Conservation (phyloP, 2,113 vertebrate species). For the Girardinichthys multiradiatus region DNA sequence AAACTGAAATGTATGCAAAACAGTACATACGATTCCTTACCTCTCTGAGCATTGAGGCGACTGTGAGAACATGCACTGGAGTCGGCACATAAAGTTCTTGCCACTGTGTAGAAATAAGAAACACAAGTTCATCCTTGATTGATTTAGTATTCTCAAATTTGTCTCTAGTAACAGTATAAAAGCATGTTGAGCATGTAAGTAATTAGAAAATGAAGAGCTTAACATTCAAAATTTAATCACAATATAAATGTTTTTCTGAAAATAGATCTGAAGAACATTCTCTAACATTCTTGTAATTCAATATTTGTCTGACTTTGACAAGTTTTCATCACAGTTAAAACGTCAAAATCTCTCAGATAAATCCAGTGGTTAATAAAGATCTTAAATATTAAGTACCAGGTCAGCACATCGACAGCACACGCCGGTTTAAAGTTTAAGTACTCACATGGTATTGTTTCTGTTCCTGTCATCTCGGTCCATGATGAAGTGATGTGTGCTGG, state of each 20-base stretch:
- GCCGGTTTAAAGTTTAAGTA: slow-evolving; percentile 16
- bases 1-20: slow-evolving; percentile 72
- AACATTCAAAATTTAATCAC: slow-evolving; percentile 2
- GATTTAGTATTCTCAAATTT: slow-evolving; percentile 67
- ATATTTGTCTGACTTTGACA: neutral
- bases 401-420: neutral
- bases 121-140: slow-evolving; percentile 45
- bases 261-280: too few species aligned
- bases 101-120: slow-evolving; percentile 73
- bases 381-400: neutral
- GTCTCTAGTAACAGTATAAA: slow-evolving; percentile 57
- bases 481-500: slow-evolving; percentile 74
- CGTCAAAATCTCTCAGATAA: neutral
- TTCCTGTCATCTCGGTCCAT: slow-evolving; percentile 82
- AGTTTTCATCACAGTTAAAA: neutral
- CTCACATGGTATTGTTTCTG: slow-evolving; percentile 82
- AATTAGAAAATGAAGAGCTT: slow-evolving; percentile 50
- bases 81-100: slow-evolving; percentile 82
- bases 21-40: slow-evolving; percentile 70
- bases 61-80: slow-evolving; percentile 81
- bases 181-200: slow-evolving; percentile 70
- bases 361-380: neutral
- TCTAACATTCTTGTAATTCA: too few species aligned
- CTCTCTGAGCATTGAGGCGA: slow-evolving; percentile 74
- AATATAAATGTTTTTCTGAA: neutral